Base-by-base conservation (phyloP, 1,140 invertebrate species). In the Musca domestica region DNA sequence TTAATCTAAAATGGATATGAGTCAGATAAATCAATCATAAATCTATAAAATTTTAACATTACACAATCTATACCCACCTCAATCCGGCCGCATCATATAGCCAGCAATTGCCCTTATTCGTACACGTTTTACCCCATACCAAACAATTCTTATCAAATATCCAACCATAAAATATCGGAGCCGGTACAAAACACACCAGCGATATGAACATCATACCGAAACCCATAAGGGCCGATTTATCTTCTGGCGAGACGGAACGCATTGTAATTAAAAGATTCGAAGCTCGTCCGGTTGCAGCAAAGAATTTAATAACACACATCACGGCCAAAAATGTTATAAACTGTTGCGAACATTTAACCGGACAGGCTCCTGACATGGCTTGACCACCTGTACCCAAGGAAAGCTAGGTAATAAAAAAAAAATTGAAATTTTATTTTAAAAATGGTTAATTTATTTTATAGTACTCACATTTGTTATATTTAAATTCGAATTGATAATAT, bases 91-190 rank as follows among this genome's bases (percentile, higher is more conserved):
- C 86, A 74, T 90, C 87, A 67, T 90, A 91, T 0, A 90, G 77
- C 89, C 89, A 91, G 77, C 90, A 91, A 74, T 91, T 91, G 47
- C 89, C 89, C 58, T 85, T 88, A 48, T 86, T 87, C 10, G 85
- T 81, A 71, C 90, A 91, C 7, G 89, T 91, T 75, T 89, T 90
- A 10, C 89, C 90, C 90, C 90, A 91, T 23, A 91, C 86, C 23
- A 90, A 71, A 73, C 90, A 91, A 3, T 87, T 86, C 47, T 81
- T 84, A 88, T 90, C 90, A 71, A 91, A 84, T 47, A 91, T 86
- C 72, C 85, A 87, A 67, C 90, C 90, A 73, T 89, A 91, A 19
- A 91, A 81, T 67, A 91, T 90, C 14, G 90, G 90, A 54, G 88
- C 88, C 0, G 89, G 89, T 70, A 91, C 88, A 68, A 90, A 89